These are phyloP conservation scores for Chromis chromis DNA, from an alignment of 2,797 vertebrate species.

Conservation along the genomic window DNA sequence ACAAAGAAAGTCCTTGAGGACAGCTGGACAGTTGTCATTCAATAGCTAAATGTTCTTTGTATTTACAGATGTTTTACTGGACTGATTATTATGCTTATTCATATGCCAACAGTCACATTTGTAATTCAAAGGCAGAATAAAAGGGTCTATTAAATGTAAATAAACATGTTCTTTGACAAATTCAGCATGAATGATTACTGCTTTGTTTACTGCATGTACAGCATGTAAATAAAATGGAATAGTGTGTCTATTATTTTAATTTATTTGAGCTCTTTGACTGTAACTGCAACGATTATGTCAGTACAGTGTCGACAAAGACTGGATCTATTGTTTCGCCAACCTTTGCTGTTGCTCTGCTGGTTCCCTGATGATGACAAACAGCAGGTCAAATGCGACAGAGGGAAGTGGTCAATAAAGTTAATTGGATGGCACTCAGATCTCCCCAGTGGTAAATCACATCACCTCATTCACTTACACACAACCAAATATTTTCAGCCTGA, in stretches of 20 bases:
- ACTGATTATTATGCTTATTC: constrained; percentile 31
- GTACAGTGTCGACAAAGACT: constrained; percentile 1
- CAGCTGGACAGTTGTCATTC: constrained; percentile 27
- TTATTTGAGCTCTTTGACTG: neutral
- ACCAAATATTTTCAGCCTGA: neutral
- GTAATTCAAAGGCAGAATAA: constrained; percentile 34
- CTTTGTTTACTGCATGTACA: neutral
- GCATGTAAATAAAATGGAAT: neutral
- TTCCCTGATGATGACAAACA: neutral
- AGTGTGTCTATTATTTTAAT: neutral
- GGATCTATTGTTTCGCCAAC: constrained; percentile 13
- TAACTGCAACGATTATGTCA: neutral
- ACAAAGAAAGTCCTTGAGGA: constrained; percentile 16
- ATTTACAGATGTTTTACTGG: neutral
- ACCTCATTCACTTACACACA: neutral
- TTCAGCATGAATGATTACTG: neutral
- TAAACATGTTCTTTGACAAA: neutral
- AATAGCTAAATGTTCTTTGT: constrained; percentile 21
- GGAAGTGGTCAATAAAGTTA: constrained; percentile 18
- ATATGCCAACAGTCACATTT: constrained; percentile 43
- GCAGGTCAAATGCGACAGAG: constrained; percentile 13
- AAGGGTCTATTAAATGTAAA: constrained; percentile 14
- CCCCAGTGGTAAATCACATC: neutral
- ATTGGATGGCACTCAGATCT: constrained; percentile 11
- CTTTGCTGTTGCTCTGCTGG: neutral